A percentile compares a stretch with the other conserved stretches of the same genome.
These are phyloP conservation scores for Drosophila ezoana DNA, from an alignment of 2,888 invertebrate species.

Conservation along the genomic window DNA sequence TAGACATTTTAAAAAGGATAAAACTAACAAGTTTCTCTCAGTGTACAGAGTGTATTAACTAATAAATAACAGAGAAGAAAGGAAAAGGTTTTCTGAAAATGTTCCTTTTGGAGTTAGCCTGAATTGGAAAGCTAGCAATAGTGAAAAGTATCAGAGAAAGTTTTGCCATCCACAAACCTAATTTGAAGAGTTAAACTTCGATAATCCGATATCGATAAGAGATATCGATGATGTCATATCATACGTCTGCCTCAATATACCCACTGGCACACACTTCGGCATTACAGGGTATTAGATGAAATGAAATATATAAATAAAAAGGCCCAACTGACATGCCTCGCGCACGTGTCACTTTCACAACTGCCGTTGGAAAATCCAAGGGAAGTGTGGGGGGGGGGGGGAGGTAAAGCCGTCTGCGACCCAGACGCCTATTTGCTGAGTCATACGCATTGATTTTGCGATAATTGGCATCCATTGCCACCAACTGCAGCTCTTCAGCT, in stretches of 20 bases:
- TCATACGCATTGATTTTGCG: conserved; percentile 35
- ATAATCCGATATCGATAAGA: too few relatives aligned
- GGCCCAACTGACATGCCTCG: conserved; percentile 9
- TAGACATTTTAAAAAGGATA: too few relatives aligned
- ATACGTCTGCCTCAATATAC: not conserved
- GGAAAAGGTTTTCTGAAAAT: too few relatives aligned
- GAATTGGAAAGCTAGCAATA: too few relatives aligned
- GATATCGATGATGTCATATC: too few relatives aligned
- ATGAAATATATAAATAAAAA: conserved; percentile 10
- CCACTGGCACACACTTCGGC: not conserved
- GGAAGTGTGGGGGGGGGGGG: conserved; percentile 14
- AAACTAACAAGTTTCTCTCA: too few relatives aligned
- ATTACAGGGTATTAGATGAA: conserved; percentile 11
- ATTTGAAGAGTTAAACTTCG: too few relatives aligned
- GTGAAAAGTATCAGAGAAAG: too few relatives aligned
- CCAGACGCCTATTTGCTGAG: conserved; percentile 31
- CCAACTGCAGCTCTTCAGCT: conserved; percentile 7
- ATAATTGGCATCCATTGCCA: not conserved
- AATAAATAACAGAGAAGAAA: too few relatives aligned
- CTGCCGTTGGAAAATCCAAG: conserved; percentile 15
- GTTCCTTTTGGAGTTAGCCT: too few relatives aligned
- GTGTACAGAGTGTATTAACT: too few relatives aligned
- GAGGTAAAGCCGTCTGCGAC: conserved; percentile 33
- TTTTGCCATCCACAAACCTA: too few relatives aligned
- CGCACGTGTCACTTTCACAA: conserved; percentile 76